Base-by-base conservation (phyloP, 2,797 vertebrate genomes). In the Leuciscus waleckii region DNA sequence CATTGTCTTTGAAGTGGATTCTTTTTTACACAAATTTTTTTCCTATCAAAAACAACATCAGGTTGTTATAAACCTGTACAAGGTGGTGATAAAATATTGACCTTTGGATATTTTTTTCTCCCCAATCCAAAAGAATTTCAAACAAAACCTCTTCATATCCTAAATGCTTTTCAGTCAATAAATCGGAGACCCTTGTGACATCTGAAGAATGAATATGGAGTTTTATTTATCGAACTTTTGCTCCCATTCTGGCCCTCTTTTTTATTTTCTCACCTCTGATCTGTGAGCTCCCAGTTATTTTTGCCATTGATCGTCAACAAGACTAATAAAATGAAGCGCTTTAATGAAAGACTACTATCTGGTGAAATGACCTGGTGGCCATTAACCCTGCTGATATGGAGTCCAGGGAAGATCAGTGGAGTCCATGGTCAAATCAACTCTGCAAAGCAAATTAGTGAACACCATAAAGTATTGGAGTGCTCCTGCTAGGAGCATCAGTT, bases 391-490 rank as follows among this genome's bases (percentile, higher is more conserved):
- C 91, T 92, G 91, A 91, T 87, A 91, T 90, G 87, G 61, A 92
- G 93, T 91, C 94, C 91, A 92, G 0, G 14, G 87, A 92, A 91
- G 93, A 92, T 89, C 88, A 91, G 92, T 93, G 93, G 92, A 92
- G 91, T 92, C 90, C 87, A 91, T 90, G 77, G 86, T 90, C 95
- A 95, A 95, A 96, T 96, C 93, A 94, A 93, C 93, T 93, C 93
- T 90, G 79, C 91, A 89, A 83, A 95, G 93, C 91, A 94, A 95
- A 95, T 95, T 91, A 91, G 89, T 93, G 94, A 93, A 95, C 93
- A 93, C 91, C 92, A 94, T 95, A 96, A 95, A 96, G 95, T 95
- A 93, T 91, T 93, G 88, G 91, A 94, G 91, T 91, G 88, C 82
- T 94, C 87, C 94, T 92, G 94, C 91, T 89, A 93, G 93, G 91